Percentiles rank a stretch among this genome's conserved stretches.
Evolutionary conservation across 2,113 vertebrate species (phyloP).

Genomic region (Eira barbara): DNA sequence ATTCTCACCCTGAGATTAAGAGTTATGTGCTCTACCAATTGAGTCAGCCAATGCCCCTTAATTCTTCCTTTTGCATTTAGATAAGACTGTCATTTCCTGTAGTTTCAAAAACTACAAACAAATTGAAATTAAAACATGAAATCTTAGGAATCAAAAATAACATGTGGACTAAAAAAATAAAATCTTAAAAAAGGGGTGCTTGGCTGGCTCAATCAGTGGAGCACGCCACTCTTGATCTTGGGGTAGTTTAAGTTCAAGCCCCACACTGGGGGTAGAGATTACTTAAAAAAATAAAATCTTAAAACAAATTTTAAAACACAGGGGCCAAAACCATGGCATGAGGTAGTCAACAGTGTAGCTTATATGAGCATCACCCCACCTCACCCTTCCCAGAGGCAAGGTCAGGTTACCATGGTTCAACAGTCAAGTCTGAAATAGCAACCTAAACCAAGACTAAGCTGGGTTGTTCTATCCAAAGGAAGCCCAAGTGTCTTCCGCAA

Average conservation of each 20-base stretch:
- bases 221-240: background rate
- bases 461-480: background rate
- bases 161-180: background rate
- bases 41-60: background rate
- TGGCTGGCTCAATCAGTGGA: background rate
- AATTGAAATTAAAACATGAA: conserved; percentile 43
- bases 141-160: conserved; percentile 34
- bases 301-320: background rate
- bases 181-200: background rate
- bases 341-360: background rate
- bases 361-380: background rate
- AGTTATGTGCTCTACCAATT: background rate
- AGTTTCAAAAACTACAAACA: conserved; percentile 38
- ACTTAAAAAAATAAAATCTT: background rate
- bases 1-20: background rate
- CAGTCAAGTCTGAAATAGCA: background rate
- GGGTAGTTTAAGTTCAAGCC: background rate
- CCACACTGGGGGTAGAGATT: background rate
- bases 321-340: background rate
- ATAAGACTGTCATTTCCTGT: background rate
- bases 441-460: background rate
- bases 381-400: background rate
- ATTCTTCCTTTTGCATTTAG: conserved; percentile 13
- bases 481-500: background rate
- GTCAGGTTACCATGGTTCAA: background rate